Evolutionary conservation across 1,140 invertebrate genomes (phyloP).

Genomic region (Drosophila rufa): DNA sequence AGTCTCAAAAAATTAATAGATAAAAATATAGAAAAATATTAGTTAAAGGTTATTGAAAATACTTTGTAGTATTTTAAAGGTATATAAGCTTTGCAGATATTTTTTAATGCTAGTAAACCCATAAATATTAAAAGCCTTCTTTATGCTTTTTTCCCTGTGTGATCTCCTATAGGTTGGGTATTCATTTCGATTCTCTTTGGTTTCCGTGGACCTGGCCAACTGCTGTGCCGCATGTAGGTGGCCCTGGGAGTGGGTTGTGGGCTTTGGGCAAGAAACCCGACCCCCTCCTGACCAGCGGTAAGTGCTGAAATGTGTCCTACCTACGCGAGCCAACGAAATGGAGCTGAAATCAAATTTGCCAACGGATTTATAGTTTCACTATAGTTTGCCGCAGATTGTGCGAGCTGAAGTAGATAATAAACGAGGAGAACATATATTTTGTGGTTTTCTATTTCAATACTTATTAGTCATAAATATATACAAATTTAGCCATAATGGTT

Average conservation of each 20-base stretch:
- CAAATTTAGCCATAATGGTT: not conserved
- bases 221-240: constrained; percentile 73
- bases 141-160: not conserved
- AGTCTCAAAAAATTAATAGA: too few relatives aligned
- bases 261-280: constrained; percentile 46
- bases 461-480: not conserved
- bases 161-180: not conserved
- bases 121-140: too few relatives aligned
- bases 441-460: too few relatives aligned
- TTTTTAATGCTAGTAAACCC: too few relatives aligned
- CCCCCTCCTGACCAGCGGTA: constrained; percentile 59
- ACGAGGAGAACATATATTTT: not conserved
- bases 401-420: not conserved
- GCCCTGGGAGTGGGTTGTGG: constrained; percentile 42
- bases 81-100: too few relatives aligned
- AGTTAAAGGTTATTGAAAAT: too few relatives aligned
- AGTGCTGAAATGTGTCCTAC: constrained; percentile 71
- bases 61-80: too few relatives aligned
- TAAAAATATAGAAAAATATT: too few relatives aligned
- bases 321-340: constrained; percentile 56
- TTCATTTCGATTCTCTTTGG: constrained; percentile 10
- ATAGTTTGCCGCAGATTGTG: not conserved
- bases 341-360: constrained; percentile 33
- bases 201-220: constrained; percentile 52
- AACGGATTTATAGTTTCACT: constrained; percentile 28